Evolutionary conservation across 2,888 invertebrate species (phyloP).

Genomic region (Orthosia gracilis): DNA sequence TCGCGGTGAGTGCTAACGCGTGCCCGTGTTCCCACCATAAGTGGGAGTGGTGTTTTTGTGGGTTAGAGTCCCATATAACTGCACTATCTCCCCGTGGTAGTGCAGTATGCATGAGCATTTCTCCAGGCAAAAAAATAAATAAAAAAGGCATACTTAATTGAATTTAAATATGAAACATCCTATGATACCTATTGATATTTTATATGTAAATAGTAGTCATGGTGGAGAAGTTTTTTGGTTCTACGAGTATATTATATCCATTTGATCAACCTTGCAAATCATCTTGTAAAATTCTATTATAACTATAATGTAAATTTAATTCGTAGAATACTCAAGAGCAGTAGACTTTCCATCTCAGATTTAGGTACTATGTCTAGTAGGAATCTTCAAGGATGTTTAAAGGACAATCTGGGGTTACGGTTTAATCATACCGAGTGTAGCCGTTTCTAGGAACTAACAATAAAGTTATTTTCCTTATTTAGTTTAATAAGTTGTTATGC

Average conservation of each 20-base stretch:
- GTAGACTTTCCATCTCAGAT: neutral
- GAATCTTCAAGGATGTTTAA: constrained; percentile 33
- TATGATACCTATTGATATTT: too few relatives aligned
- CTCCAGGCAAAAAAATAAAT: too few relatives aligned
- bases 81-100: too few relatives aligned
- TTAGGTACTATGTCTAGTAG: neutral
- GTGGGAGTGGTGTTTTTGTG: too few relatives aligned
- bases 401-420: constrained; percentile 31
- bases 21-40: too few relatives aligned
- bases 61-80: too few relatives aligned
- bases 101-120: too few relatives aligned
- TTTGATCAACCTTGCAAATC: neutral
- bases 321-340: neutral
- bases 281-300: neutral
- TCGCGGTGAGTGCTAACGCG: too few relatives aligned
- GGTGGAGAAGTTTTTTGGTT: neutral
- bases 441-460: constrained; percentile 15
- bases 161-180: too few relatives aligned
- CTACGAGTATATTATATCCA: neutral
- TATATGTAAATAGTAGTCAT: too few relatives aligned
- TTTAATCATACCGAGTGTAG: constrained; percentile 6
- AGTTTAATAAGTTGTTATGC: constrained; percentile 1
- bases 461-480: constrained; percentile 40
- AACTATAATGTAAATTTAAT: neutral
- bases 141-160: too few relatives aligned